Evolutionary conservation across 2,797 vertebrate species (phyloP).

Genomic region (Propithecus perrieri): DNA sequence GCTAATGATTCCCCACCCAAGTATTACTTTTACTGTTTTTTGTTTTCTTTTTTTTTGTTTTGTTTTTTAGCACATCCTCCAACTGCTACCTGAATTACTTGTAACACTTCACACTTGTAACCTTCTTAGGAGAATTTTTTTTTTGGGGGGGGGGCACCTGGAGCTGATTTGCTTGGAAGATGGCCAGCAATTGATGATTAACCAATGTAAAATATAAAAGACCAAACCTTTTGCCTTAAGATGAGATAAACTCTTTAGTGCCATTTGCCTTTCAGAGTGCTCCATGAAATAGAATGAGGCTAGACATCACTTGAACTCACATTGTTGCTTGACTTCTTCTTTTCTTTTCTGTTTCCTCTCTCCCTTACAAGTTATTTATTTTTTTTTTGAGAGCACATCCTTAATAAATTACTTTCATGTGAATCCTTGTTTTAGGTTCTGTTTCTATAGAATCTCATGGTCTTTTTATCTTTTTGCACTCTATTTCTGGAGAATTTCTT

Average conservation of each 20-base stretch:
- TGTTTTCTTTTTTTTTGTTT: not conserved
- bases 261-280: not conserved
- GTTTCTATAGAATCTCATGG: not conserved
- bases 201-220: not conserved
- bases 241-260: not conserved
- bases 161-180: not conserved
- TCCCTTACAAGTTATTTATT: not conserved
- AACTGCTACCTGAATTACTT: not conserved
- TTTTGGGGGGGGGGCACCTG: not conserved
- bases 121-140: not conserved
- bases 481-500: not conserved
- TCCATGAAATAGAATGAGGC: not conserved
- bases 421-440: not conserved
- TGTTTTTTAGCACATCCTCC: too few relatives aligned
- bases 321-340: not conserved
- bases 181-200: not conserved
- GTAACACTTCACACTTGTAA: not conserved
- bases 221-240: not conserved
- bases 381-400: not conserved
- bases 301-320: not conserved
- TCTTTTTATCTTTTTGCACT: not conserved
- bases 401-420: not conserved
- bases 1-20: not conserved
- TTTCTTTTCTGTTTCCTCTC: not conserved
- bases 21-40: not conserved